Percentiles rank a stretch among this genome's conserved stretches.
phyloP scores from a whole-genome alignment of 2,113 vertebrate genomes.

The Ornithorhynchus anatinus region DNA sequence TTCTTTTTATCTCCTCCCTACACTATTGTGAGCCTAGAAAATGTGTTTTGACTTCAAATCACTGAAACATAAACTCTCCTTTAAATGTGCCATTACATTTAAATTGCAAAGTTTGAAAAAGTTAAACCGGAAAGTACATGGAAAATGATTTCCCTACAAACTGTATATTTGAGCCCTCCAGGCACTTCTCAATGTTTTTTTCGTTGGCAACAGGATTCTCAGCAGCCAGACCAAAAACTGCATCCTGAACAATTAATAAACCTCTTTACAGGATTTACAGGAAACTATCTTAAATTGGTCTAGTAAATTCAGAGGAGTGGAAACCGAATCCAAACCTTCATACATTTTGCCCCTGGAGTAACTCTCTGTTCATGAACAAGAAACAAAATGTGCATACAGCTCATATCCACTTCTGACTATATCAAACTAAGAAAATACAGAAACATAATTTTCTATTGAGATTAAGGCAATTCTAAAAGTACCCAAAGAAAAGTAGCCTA shows the following conservation, averaged over 20 bases:
- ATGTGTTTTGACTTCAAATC: constrained; percentile 15
- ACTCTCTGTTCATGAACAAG: constrained; percentile 31
- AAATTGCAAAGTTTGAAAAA: constrained; percentile 45
- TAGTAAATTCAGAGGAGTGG: constrained; percentile 46
- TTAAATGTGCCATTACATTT: constrained; percentile 55
- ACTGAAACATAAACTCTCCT: constrained; percentile 52
- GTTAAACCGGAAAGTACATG: constrained; percentile 33
- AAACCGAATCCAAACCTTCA: constrained; percentile 37
- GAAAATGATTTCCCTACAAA: constrained; percentile 18
- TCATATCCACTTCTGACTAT: not conserved
- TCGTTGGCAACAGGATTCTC: constrained; percentile 17
- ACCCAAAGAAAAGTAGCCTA: constrained; percentile 18
- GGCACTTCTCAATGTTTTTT: not conserved
- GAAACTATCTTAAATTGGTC: constrained; percentile 32
- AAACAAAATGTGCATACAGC: constrained; percentile 42
- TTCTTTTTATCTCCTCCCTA: constrained; percentile 18
- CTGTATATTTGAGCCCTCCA: constrained; percentile 15
- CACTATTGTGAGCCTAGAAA: constrained; percentile 33
- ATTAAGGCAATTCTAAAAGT: not conserved
- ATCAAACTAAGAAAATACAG: constrained; percentile 28
- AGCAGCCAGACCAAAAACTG: constrained; percentile 17
- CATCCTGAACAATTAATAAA: constrained; percentile 41
- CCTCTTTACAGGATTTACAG: constrained; percentile 32
- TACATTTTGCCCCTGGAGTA: constrained; percentile 50
- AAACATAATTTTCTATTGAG: constrained; percentile 12